A percentile compares a stretch with the other conserved stretches of the same genome.
Evolutionary conservation across 35 echinoderm and acorn worm species (phyloP).

Genomic region (Antedon bifida): DNA sequence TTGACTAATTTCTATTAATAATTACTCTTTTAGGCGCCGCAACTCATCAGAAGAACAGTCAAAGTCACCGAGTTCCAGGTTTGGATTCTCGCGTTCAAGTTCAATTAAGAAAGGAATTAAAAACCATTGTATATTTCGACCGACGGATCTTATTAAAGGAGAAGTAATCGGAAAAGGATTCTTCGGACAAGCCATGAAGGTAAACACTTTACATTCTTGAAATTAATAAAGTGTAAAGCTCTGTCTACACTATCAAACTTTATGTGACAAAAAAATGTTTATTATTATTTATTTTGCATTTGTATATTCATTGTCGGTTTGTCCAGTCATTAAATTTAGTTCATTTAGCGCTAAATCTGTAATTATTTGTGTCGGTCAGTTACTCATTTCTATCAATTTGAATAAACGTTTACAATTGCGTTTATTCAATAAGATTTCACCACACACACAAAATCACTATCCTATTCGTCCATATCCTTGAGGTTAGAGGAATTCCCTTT

Average conservation of each 20-base stretch:
- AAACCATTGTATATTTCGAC: constrained; percentile 80
- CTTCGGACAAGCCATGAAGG: constrained; percentile 86
- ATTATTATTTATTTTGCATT: too few relatives aligned
- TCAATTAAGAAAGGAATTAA: constrained; percentile 34
- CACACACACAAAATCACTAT: too few relatives aligned
- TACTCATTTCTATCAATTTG: too few relatives aligned
- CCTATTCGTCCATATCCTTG: too few relatives aligned
- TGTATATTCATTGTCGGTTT: too few relatives aligned
- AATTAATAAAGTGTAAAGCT: too few relatives aligned
- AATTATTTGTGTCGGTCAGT: too few relatives aligned
- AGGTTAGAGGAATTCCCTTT: too few relatives aligned
- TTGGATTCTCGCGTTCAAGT: constrained; percentile 26
- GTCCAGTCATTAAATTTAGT: too few relatives aligned
- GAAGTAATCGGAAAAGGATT: constrained; percentile 67
- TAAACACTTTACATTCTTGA: background rate
- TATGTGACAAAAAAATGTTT: background rate
- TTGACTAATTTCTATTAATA: background rate
- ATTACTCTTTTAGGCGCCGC: background rate
- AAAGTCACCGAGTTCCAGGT: background rate
- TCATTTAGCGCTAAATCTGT: too few relatives aligned
- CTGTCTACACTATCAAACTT: background rate
- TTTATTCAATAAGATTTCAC: too few relatives aligned
- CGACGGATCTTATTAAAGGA: constrained; percentile 79
- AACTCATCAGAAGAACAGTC: background rate
- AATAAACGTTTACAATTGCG: too few relatives aligned